Base-by-base conservation (phyloP, 2,797 vertebrate genomes). In the Poecile montanus region DNA sequence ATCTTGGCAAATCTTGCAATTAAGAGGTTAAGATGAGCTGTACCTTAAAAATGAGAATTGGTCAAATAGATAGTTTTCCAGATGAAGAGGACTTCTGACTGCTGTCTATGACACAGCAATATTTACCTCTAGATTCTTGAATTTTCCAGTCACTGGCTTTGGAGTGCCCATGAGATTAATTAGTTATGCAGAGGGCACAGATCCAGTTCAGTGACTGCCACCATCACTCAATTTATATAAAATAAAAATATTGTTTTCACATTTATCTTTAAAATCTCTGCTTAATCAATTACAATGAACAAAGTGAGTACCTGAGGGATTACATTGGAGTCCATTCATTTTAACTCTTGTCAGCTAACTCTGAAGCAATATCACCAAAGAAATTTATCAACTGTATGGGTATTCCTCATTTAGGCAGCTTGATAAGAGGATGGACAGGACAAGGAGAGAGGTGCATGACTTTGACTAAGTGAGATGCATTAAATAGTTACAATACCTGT, bases 351-450 rank as follows among this genome's bases (percentile, higher is more conserved):
- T 76, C 82, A 95, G 50, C 50, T 91, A 91, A 95, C 77, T 92
- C 75, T 89, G 66, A 96, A 97, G 96, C 38, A 93, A 27, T 95
- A 84, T 71, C 30, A 91, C 53, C 85, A 89, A 72, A 72, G 42
- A 3, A 85, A 44, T 81, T 75, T 18, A 68, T 72, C 45, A 73
- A 9, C n/a, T 51, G 16, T 90, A n/a, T 71, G 62, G 38, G 29
- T 73, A 83, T 60, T 93, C 34, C 80, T 81, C 65, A 65, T 57
- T 91, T 12, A 51, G 63, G n/a, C 21, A 80, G 6, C 12, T 88
- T 75, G 54, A n/a, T 77, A 86, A 68, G 42, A 80, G 16, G 21
- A 42, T 61, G 47, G 67, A 60, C 65, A 79, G 51, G 44, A 77
- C 6, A 63, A 48, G 75, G 56, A 87, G 66, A 85, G 75, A 92